Evolutionary conservation across 2,888 invertebrate species (phyloP).

Genomic region (Tipula unca): DNA sequence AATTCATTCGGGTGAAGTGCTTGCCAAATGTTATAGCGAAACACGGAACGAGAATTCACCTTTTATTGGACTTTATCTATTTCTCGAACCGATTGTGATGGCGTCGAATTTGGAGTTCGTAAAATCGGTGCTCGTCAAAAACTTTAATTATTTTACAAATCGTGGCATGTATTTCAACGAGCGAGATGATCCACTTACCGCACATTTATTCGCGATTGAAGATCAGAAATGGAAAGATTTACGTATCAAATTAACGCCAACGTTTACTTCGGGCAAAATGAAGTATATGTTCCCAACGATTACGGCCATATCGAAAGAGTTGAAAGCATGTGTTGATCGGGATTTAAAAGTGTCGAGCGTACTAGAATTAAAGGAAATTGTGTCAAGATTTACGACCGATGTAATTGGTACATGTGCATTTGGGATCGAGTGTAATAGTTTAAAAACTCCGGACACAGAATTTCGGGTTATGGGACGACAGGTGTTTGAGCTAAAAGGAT

Average conservation of each 20-base stretch:
- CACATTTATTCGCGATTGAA: constrained; percentile 34
- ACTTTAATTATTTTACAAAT: constrained; percentile 38
- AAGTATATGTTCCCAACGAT: constrained; percentile 42
- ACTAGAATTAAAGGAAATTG: constrained; percentile 41
- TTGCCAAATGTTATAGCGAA: constrained; percentile 52
- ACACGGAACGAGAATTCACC: constrained; percentile 31
- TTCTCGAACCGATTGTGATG: constrained; percentile 29
- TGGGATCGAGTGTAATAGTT: constrained; percentile 43
- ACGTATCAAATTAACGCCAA: constrained; percentile 41
- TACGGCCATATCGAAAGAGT: constrained; percentile 30
- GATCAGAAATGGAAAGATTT: constrained; percentile 43
- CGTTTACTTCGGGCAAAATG: constrained; percentile 45
- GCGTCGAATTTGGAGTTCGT: constrained; percentile 34
- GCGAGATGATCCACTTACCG: constrained; percentile 35
- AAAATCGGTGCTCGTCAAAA: constrained; percentile 34
- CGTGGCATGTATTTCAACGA: constrained; percentile 35
- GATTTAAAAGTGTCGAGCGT: constrained; percentile 25
- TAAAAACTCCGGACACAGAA: constrained; percentile 37
- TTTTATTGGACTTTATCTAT: constrained; percentile 33
- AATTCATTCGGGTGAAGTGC: constrained; percentile 50
- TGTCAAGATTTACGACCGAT: constrained; percentile 44
- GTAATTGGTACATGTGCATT: constrained; percentile 45
- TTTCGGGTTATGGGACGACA: constrained; percentile 33
- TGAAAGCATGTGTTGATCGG: constrained; percentile 29
- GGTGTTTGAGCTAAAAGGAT: constrained; percentile 27